phyloP scores from a whole-genome alignment of 2,797 vertebrate species.

The Urocyon cinereoargenteus region DNA sequence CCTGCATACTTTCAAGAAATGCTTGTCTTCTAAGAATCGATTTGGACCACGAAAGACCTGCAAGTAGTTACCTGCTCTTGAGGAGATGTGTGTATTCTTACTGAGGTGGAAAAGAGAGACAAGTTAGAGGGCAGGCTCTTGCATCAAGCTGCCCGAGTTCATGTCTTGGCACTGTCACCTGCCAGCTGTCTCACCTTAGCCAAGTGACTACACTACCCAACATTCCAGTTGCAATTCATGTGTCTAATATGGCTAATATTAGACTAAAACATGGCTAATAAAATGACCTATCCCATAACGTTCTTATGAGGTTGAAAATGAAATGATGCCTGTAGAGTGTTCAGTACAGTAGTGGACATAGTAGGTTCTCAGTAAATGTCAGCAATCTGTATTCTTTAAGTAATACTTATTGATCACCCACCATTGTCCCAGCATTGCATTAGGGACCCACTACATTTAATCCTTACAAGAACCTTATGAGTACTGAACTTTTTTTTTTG shows the following conservation, averaged over 20 bases:
- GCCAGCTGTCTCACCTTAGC: not conserved
- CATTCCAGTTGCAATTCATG: slow-evolving; percentile 18
- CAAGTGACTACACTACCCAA: slow-evolving; percentile 2
- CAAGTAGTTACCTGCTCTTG: not conserved
- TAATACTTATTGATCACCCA: not conserved
- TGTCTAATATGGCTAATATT: slow-evolving; percentile 37
- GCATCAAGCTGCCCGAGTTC: not conserved
- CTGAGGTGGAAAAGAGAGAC: slow-evolving; percentile 44
- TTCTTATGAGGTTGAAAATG: slow-evolving; percentile 46
- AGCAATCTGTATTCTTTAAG: not conserved
- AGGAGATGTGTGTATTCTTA: not conserved
- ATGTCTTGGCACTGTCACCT: not conserved
- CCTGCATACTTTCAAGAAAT: not conserved
- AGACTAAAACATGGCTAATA: not conserved
- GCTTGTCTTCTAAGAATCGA: slow-evolving; percentile 31
- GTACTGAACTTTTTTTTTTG: no score
- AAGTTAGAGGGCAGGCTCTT: not conserved
- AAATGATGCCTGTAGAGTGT: not conserved
- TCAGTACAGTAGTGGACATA: not conserved
- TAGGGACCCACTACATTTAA: not conserved
- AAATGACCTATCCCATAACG: not conserved
- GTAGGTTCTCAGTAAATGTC: not conserved
- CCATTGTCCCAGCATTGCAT: not conserved
- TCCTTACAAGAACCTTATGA: slow-evolving; percentile 30
- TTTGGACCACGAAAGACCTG: not conserved